Evolutionary conservation across 2,113 vertebrate genomes (phyloP).

Genomic region (Leptodactylus fuscus): DNA sequence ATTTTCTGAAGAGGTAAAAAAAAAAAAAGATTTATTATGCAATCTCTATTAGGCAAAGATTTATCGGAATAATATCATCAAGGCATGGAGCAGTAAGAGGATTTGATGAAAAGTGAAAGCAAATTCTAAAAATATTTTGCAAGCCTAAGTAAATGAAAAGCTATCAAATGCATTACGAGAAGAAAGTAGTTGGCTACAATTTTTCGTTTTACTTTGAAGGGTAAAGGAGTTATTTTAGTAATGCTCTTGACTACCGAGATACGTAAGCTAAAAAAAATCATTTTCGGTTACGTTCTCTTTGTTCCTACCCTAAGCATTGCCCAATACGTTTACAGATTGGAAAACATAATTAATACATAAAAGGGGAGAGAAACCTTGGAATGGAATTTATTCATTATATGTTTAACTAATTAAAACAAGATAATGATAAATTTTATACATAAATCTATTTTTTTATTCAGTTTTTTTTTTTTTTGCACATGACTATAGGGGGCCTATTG

Average conservation of each 20-base stretch:
- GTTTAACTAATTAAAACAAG: too few relatives aligned
- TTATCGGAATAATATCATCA: not conserved
- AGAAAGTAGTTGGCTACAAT: not conserved
- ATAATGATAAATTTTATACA: too few relatives aligned
- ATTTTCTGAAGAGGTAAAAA: not conserved
- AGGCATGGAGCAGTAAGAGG: not conserved
- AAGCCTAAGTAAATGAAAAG: not conserved
- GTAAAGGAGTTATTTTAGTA: not conserved
- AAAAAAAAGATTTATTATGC: not conserved
- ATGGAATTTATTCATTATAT: too few relatives aligned
- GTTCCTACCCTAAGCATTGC: too few relatives aligned
- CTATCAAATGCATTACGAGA: not conserved
- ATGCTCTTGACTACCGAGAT: not conserved
- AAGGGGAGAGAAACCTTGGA: too few relatives aligned
- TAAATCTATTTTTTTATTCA: too few relatives aligned
- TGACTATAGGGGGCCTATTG: too few relatives aligned
- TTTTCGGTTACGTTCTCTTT: too few relatives aligned
- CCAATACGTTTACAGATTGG: too few relatives aligned
- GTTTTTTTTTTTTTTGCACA: too few relatives aligned
- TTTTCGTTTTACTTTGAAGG: not conserved
- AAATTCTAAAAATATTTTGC: slow-evolving; percentile 11
- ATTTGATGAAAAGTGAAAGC: not conserved
- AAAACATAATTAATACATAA: too few relatives aligned
- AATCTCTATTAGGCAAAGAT: not conserved
- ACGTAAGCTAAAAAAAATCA: not conserved